Conservation (phyloP, 2,797 vertebrate species). For the Periparus ater region DNA sequence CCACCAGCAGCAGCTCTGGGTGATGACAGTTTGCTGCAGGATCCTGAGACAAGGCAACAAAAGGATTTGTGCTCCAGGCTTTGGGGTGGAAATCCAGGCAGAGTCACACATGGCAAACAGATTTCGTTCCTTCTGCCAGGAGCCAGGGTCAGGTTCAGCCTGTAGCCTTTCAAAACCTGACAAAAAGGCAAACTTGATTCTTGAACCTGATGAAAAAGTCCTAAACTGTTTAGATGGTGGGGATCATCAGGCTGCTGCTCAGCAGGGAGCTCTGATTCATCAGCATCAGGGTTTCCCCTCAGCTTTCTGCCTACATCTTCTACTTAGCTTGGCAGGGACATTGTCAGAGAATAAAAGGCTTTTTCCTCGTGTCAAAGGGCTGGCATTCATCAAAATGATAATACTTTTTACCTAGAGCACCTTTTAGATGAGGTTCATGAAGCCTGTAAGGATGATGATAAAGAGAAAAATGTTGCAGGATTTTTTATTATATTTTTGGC, state of each 20-base stretch:
- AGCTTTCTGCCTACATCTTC: conserved; percentile 34
- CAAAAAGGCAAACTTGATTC: conserved; percentile 20
- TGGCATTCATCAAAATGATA: conserved; percentile 57
- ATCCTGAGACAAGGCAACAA: neutral
- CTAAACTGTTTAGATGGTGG: conserved; percentile 36
- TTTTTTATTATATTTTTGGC: conserved; percentile 43
- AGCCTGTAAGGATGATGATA: conserved; percentile 44
- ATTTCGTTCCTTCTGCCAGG: neutral
- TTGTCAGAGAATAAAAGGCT: conserved; percentile 59
- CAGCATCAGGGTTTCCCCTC: conserved; percentile 50
- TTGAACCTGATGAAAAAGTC: conserved; percentile 16
- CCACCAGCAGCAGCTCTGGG: neutral
- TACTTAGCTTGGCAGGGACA: conserved; percentile 48
- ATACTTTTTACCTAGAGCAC: conserved; percentile 39
- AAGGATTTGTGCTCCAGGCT: neutral
- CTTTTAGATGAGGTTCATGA: conserved; percentile 53
- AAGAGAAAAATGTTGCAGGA: conserved; percentile 46
- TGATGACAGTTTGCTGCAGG: neutral
- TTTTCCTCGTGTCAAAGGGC: conserved; percentile 47
- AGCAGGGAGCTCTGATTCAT: conserved; percentile 60
- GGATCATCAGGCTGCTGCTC: conserved; percentile 46
- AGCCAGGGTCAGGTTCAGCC: neutral
- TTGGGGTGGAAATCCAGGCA: neutral
- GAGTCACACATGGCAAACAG: neutral
- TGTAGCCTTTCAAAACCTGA: neutral